Percentiles rank a stretch among this genome's conserved stretches.
Conservation (phyloP, 1,140 invertebrate species). For the Tetraneura akinire region DNA sequence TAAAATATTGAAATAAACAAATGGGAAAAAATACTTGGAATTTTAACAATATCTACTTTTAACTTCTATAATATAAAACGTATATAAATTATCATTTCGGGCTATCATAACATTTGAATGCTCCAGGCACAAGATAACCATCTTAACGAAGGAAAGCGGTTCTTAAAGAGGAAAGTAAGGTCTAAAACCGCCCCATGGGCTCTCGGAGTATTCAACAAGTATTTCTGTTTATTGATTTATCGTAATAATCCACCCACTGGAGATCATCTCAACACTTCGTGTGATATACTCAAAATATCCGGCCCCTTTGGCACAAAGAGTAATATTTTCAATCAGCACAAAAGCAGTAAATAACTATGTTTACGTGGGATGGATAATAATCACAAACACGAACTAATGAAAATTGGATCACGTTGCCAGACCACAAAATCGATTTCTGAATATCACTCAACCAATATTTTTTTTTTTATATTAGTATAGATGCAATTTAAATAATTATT, state of each 20-base stretch:
- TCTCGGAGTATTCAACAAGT: slow-evolving; percentile 37
- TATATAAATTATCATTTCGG: slow-evolving; percentile 12
- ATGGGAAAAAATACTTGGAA: not conserved
- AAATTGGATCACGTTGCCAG: not conserved
- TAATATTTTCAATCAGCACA: slow-evolving; percentile 31
- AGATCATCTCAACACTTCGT: slow-evolving; percentile 45
- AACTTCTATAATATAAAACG: not conserved
- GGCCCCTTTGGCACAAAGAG: slow-evolving; percentile 38
- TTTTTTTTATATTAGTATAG: no score
- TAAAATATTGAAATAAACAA: not conserved
- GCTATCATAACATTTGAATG: not conserved
- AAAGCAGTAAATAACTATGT: not conserved
- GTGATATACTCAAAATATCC: slow-evolving; percentile 27
- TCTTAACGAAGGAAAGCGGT: slow-evolving; percentile 31
- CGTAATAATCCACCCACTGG: slow-evolving; percentile 30
- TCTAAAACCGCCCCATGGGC: slow-evolving; percentile 35
- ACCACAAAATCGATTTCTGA: not conserved
- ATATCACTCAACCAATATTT: not conserved
- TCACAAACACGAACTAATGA: not conserved
- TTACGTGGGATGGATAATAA: not conserved
- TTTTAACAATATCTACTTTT: no score
- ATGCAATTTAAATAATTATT: no score
- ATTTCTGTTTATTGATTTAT: slow-evolving; percentile 47
- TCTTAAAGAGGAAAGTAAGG: not conserved
- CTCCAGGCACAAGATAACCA: slow-evolving; percentile 3